Base-by-base conservation (phyloP, 2,797 vertebrate genomes). In the Peromyscus eremicus region DNA sequence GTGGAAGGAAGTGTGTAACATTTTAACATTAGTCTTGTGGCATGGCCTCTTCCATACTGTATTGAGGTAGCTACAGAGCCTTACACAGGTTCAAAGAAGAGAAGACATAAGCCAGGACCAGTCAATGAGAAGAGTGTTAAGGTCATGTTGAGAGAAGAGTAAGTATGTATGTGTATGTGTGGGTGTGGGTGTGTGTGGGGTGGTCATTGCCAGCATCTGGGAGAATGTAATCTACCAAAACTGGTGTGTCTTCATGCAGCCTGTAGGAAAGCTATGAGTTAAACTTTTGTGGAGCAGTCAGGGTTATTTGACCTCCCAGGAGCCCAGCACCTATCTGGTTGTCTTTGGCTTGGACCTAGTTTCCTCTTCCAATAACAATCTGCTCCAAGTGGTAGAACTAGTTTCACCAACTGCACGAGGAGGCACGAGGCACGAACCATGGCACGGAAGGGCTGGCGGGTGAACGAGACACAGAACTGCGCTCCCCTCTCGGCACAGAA, bases 351-450 rank as follows among this genome's bases (percentile, higher is more conserved):
- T 88, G 73, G 49, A 89, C n/a, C 13, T 49, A 64, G 43, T 37
- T 52, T 19, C 34, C 43, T 66, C 46, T 17, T 70, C 52, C 43
- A 68, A 1, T 68, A 55, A 68, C 66, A 49, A 34, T 82, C 37
- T n/a, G 37, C 66, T 76, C 52, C 23, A 89, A 96, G 83, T 86
- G 23, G 86, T 52, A 95, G 55, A 95, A 95, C 75, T 86, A 55
- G 89, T 95, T 95, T 96, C 76, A 83, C 71, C 75, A 52, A 76
- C 37, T 60, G 70, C 40, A 0, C 14, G 40, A 95, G 46, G 43
- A n/a, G 43, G 43, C 43, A 46, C 43, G 7, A 7, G 43, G 43
- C 32, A 27, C 1, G 64, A 92, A 32, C 57, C 12, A 34, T 6
- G 52, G 62, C 68, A 29, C 52, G 82, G 83, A 92, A 40, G 9